These are phyloP conservation scores for Aphelocoma coerulescens DNA, from an alignment of 2,113 vertebrate genomes.

Conservation along the genomic window DNA sequence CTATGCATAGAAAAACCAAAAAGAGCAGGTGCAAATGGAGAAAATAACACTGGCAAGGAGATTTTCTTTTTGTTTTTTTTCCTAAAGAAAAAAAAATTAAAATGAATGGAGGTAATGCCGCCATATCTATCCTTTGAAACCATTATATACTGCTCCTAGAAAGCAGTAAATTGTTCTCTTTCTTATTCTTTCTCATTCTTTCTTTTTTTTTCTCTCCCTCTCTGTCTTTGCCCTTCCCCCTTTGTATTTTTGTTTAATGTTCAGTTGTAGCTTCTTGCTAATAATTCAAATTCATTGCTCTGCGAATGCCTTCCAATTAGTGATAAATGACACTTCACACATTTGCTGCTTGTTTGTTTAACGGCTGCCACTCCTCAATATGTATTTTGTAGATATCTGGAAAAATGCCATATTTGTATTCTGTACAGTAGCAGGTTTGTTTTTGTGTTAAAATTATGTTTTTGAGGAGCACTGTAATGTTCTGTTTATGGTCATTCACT, in stretches of 20 bases:
- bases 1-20: neutral
- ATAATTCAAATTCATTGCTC: conserved; percentile 15
- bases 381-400: neutral
- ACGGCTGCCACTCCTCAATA: neutral
- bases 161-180: neutral
- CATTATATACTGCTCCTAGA: neutral
- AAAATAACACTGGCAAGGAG: neutral
- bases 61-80: neutral
- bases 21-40: neutral
- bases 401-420: neutral
- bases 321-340: conserved; percentile 2
- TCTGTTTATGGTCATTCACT: conserved; percentile 13
- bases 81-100: neutral
- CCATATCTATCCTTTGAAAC: neutral
- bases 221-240: neutral
- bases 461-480: neutral
- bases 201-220: neutral
- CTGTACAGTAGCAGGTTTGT: neutral
- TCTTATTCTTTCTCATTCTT: neutral
- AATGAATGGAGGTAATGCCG: neutral
- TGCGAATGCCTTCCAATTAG: neutral
- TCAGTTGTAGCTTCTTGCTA: neutral
- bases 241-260: neutral
- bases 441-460: neutral
- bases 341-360: neutral